Evolutionary conservation across 2,113 vertebrate species (phyloP).

Genomic region (Noturus placidus): DNA sequence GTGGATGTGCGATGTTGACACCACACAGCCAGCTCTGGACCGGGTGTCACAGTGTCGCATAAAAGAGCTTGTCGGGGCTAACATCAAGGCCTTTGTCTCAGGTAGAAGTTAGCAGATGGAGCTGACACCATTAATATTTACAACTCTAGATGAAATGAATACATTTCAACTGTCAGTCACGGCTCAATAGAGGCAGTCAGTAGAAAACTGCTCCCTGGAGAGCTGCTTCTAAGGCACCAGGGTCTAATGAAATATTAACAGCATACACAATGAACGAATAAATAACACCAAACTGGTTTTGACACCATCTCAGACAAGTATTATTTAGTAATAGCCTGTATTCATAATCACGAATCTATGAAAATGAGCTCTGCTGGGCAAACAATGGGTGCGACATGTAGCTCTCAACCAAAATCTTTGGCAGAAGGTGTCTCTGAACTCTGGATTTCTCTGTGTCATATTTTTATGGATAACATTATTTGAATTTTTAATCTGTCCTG

Average conservation of each 20-base stretch:
- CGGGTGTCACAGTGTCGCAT: constrained; percentile 45
- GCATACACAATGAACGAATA: constrained; percentile 48
- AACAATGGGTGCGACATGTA: constrained; percentile 17
- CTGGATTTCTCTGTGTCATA: constrained; percentile 17
- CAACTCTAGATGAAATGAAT: constrained; percentile 56
- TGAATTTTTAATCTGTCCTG: no score
- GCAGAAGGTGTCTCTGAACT: neutral
- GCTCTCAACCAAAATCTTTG: constrained; percentile 21
- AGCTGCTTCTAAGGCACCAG: constrained; percentile 31
- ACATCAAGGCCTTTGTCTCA: constrained; percentile 48
- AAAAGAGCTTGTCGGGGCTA: constrained; percentile 48
- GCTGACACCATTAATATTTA: constrained; percentile 59
- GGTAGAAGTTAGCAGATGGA: constrained; percentile 55
- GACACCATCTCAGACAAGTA: constrained; percentile 34
- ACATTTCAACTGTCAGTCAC: constrained; percentile 53
- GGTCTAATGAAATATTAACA: constrained; percentile 55
- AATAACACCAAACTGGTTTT: constrained; percentile 48
- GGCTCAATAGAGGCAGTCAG: constrained; percentile 53
- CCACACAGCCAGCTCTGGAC: constrained; percentile 49
- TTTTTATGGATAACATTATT: constrained; percentile 14
- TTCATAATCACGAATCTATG: constrained; percentile 32
- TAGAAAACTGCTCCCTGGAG: constrained; percentile 47
- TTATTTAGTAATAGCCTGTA: constrained; percentile 36
- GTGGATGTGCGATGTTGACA: constrained; percentile 52
- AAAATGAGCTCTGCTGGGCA: constrained; percentile 29